Percentiles rank a stretch among this genome's conserved stretches.
Conservation (phyloP, 2,113 vertebrate genomes). For the Thomomys bottae region DNA sequence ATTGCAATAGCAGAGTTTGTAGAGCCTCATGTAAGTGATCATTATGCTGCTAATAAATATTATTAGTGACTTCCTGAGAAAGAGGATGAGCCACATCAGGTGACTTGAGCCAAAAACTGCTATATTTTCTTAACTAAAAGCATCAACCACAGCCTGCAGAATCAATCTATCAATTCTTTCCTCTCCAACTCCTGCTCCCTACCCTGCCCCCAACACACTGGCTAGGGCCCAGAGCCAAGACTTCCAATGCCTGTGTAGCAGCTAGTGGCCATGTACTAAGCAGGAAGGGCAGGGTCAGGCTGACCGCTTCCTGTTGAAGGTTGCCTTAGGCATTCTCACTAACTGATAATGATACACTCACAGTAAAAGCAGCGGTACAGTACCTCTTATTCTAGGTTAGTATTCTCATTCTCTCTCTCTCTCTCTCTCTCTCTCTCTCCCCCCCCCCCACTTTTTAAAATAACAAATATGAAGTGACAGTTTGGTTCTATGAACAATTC, state of each 20-base stretch:
- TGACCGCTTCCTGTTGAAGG: constrained; percentile 41
- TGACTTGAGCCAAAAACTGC: background rate
- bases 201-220: background rate
- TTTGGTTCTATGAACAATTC: constrained; percentile 23
- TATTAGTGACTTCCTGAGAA: constrained; percentile 37
- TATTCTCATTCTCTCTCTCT: no score
- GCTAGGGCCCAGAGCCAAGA: background rate
- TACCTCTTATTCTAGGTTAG: background rate
- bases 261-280: constrained; percentile 17
- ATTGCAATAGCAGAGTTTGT: background rate
- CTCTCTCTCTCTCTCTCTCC: background rate
- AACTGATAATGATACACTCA: background rate
- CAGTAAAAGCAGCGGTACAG: background rate
- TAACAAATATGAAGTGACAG: constrained; percentile 31
- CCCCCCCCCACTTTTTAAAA: background rate
- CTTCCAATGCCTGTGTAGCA: background rate
- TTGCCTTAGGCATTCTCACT: constrained; percentile 48
- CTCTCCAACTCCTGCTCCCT: background rate
- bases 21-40: background rate
- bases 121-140: background rate
- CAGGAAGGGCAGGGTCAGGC: constrained; percentile 73
- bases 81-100: background rate
- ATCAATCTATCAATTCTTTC: background rate
- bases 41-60: background rate
- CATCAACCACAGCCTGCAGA: background rate